These are phyloP conservation scores for Porites australiensis DNA, from an alignment of 64 coral and sea anemone genomes.

Conservation along the genomic window DNA sequence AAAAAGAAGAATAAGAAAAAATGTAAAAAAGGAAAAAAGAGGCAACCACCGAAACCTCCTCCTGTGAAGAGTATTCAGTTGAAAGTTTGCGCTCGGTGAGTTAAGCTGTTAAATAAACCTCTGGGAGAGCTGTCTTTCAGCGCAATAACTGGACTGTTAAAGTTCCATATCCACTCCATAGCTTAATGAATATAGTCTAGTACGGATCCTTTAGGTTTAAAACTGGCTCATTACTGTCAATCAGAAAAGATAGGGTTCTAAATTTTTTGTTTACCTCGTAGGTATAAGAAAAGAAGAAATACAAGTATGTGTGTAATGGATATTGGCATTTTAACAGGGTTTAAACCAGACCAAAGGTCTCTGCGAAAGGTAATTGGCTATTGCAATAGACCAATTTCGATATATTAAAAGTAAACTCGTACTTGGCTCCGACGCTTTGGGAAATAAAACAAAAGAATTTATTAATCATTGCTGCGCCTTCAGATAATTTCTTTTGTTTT, in stretches of 20 bases:
- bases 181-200: no score
- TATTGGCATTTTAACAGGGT: conserved; percentile 86
- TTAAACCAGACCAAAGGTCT: conserved; percentile 55
- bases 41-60: background rate
- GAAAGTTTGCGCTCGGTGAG: conserved; percentile 69
- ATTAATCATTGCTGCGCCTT: no score
- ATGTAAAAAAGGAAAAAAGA: background rate
- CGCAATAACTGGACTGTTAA: background rate
- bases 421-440: no score
- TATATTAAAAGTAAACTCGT: no score
- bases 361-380: conserved; percentile 48
- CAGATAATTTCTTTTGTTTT: no score
- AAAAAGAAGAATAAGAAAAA: background rate
- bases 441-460: no score
- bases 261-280: conserved; percentile 1
- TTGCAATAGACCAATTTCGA: no score
- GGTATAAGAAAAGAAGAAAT: conserved; percentile 69
- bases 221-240: no score
- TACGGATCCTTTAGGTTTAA: no score
- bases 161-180: no score
- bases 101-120: no score
- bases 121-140: background rate
- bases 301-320: conserved; percentile 90
- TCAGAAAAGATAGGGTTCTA: no score
- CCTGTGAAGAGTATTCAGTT: conserved; percentile 37